These are phyloP conservation scores for Pedetes capensis DNA, from an alignment of 2,113 vertebrate species.

Conservation along the genomic window DNA sequence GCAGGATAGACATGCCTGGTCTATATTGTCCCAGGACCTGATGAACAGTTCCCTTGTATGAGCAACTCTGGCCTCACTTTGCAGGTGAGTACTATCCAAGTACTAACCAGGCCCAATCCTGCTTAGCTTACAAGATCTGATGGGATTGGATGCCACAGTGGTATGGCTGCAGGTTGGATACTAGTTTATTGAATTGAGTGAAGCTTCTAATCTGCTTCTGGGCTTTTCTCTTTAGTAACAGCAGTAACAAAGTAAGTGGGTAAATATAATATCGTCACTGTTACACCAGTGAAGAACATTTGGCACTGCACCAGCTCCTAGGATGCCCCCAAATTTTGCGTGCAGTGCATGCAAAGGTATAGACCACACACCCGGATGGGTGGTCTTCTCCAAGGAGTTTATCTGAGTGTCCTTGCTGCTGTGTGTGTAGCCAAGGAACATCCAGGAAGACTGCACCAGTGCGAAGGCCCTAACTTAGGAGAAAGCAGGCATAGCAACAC, in stretches of 20 bases:
- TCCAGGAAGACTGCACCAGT: background rate
- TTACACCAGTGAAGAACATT: background rate
- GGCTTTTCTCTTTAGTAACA: background rate
- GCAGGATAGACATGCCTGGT: too few relatives aligned
- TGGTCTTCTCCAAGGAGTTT: background rate
- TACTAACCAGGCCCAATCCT: too few relatives aligned
- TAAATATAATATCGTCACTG: background rate
- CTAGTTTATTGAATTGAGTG: background rate
- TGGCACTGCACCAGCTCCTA: rapidly evolving
- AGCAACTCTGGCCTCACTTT: background rate
- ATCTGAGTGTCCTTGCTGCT: background rate
- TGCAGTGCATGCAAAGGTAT: rapidly evolving
- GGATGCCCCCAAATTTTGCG: rapidly evolving
- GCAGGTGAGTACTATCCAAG: too few relatives aligned
- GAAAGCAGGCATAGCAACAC: background rate
- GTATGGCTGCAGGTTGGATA: too few relatives aligned
- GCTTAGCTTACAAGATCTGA: too few relatives aligned
- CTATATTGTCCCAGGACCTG: too few relatives aligned
- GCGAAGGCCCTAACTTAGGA: background rate
- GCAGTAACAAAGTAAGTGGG: background rate
- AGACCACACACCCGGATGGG: background rate
- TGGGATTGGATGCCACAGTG: too few relatives aligned
- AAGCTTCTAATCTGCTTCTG: background rate
- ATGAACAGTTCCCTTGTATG: background rate
- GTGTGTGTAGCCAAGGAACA: background rate